Conservation (phyloP, 1,140 invertebrate species). For the Drosophila fuyamai region DNA sequence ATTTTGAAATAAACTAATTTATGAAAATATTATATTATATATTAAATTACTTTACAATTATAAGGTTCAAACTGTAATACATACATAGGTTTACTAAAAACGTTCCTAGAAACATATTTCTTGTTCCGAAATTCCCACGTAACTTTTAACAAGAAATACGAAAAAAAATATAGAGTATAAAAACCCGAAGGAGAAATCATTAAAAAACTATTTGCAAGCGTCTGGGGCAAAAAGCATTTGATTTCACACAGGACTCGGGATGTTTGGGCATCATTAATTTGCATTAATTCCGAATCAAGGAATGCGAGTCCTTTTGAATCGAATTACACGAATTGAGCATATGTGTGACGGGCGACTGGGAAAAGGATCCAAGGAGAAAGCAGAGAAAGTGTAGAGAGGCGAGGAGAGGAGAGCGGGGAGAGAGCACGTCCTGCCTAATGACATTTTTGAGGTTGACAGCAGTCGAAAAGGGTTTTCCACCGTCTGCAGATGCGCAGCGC, state of each 20-base stretch:
- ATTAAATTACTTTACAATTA: too few relatives aligned
- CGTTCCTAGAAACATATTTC: not conserved
- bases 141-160: not conserved
- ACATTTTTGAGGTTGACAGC: constrained; percentile 81
- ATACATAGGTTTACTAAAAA: not conserved
- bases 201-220: constrained; percentile 75
- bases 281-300: constrained; percentile 83
- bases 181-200: constrained; percentile 28
- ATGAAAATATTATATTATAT: too few relatives aligned
- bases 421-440: constrained; percentile 78
- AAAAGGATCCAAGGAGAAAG: constrained; percentile 12
- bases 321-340: constrained; percentile 80
- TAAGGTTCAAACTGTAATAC: too few relatives aligned
- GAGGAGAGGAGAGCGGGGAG: not conserved
- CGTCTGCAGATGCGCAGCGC: constrained; percentile 45
- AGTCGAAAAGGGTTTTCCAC: constrained; percentile 11
- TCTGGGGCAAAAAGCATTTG: constrained; percentile 15
- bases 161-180: not conserved
- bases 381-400: not conserved
- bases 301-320: constrained; percentile 73
- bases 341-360: constrained; percentile 53
- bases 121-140: not conserved
- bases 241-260: constrained; percentile 23
- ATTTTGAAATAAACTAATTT: too few relatives aligned
- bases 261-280: constrained; percentile 73